phyloP scores from a whole-genome alignment of 1,140 invertebrate genomes.

The Cydia splendana region DNA sequence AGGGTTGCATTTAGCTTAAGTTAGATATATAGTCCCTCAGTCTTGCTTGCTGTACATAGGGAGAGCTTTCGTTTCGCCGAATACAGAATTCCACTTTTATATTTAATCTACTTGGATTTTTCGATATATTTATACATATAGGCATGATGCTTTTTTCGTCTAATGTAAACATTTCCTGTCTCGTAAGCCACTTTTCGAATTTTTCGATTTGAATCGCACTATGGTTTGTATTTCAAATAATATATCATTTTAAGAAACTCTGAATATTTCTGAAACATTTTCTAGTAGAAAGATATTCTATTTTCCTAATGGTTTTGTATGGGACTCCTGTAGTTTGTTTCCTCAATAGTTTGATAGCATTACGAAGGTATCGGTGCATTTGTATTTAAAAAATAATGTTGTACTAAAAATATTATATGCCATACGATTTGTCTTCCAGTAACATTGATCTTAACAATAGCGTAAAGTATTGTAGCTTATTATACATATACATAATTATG shows the following conservation, averaged over 20 bases:
- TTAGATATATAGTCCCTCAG: slow-evolving; percentile 62
- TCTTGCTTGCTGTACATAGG: slow-evolving; percentile 71
- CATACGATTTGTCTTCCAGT: slow-evolving; percentile 79
- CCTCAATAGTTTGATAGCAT: slow-evolving; percentile 69
- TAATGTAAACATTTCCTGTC: slow-evolving; percentile 58
- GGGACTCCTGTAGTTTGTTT: slow-evolving; percentile 68
- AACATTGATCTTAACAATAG: slow-evolving; percentile 78
- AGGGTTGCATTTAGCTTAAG: slow-evolving; percentile 58
- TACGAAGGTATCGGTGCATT: slow-evolving; percentile 71
- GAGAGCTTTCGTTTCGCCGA: slow-evolving; percentile 56
- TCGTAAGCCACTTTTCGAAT: slow-evolving; percentile 50
- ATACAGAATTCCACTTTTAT: slow-evolving; percentile 46
- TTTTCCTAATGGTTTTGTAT: slow-evolving; percentile 76
- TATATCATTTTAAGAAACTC: slow-evolving; percentile 44
- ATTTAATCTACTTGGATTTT: slow-evolving; percentile 56
- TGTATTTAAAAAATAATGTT: slow-evolving; percentile 67
- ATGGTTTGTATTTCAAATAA: slow-evolving; percentile 46
- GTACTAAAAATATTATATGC: slow-evolving; percentile 76
- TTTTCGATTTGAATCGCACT: slow-evolving; percentile 45
- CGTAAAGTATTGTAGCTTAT: slow-evolving; percentile 76
- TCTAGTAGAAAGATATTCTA: slow-evolving; percentile 69
- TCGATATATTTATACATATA: slow-evolving; percentile 61
- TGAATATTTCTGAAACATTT: slow-evolving; percentile 66
- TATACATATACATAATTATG: slow-evolving; percentile 54
- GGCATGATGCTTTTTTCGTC: slow-evolving; percentile 43